Base-by-base conservation (phyloP, 2,888 invertebrate genomes). In the Salpingus planirostris region DNA sequence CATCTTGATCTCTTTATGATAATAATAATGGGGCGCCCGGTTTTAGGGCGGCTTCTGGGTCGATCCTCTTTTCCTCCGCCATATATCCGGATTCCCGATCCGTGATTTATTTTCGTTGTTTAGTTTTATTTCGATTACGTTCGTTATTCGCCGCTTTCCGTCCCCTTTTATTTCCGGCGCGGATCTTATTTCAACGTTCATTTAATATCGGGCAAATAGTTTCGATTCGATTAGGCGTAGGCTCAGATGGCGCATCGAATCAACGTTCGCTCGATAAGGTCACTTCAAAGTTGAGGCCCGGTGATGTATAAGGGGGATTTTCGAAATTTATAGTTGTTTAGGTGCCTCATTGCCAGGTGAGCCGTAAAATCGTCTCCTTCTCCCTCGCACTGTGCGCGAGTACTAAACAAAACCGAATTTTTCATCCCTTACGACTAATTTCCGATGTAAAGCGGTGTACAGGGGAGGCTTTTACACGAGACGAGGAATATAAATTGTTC, bases 131-230 rank as follows among this genome's bases (percentile, higher is more conserved):
- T 37, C 33, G 33, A 33, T 37, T 33, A 27, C 33, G 33, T 37
- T 37, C 37, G 37, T 37, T 37, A 37, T 37, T 37, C 33, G 21
- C 27, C 32, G 25, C 11, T 23, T 33, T 37, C 18, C 22, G 24
- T 37, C 29, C 29, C 31, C 24, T 29, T 28, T 28, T 32, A 26
- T 33, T 29, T 29, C 28, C 32, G 29, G 23, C 32, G 27, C 30
- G 29, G 29, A 38, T 44, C 44, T 44, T 43, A 49, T 53, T 53
- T 53, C 47, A 50, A 48, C 50, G 49, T 45, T 50, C 50, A 52
- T 54, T 53, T 52, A 54, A 49, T 51, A 49, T 49, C 43, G 43
- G 49, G 46, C 49, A 52, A 53, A 54, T 52, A 53, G 51, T 52
- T 52, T 52, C 52, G 52, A 46, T 55, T 50, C 54, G 51, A 55